Evolutionary conservation across 2,113 vertebrate species (phyloP).

Genomic region (Scomber colias): DNA sequence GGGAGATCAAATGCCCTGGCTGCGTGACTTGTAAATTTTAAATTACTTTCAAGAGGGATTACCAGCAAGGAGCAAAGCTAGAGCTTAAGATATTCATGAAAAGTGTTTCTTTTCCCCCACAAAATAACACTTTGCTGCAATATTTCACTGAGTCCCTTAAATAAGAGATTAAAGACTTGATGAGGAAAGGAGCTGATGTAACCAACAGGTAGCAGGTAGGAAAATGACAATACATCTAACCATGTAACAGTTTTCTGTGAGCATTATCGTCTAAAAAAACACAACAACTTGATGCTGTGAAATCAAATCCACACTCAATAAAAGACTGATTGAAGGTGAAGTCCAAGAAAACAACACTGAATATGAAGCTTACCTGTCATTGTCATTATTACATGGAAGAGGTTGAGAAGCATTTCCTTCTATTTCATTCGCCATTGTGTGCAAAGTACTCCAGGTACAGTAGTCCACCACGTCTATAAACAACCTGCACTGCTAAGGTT

Average conservation of each 20-base stretch:
- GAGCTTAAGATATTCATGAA: not conserved
- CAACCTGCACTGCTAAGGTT: slow-evolving; percentile 14
- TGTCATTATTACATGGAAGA: slow-evolving; percentile 18
- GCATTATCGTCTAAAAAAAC: too few relatives aligned
- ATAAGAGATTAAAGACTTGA: not conserved
- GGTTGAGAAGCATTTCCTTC: slow-evolving; percentile 39
- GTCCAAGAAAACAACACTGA: not conserved
- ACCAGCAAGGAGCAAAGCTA: slow-evolving; percentile 24
- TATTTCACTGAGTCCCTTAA: not conserved
- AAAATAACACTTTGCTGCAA: not conserved
- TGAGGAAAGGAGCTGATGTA: slow-evolving; percentile 3
- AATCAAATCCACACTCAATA: not conserved
- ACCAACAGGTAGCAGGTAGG: slow-evolving; percentile 3
- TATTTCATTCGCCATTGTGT: slow-evolving; percentile 52
- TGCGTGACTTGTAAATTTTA: slow-evolving; percentile 52
- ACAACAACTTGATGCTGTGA: too few relatives aligned
- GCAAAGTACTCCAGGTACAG: slow-evolving; percentile 21
- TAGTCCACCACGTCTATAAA: slow-evolving; percentile 19
- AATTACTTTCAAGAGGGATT: slow-evolving; percentile 51
- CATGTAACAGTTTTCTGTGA: too few relatives aligned
- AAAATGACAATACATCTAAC: not conserved
- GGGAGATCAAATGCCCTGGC: slow-evolving; percentile 68
- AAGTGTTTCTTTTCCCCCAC: not conserved
- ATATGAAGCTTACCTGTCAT: slow-evolving; percentile 61
- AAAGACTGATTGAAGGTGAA: not conserved